A percentile compares a stretch with the other conserved stretches of the same genome.
Evolutionary conservation across 2,888 invertebrate species (phyloP).

Genomic region (Papilio elwesi): DNA sequence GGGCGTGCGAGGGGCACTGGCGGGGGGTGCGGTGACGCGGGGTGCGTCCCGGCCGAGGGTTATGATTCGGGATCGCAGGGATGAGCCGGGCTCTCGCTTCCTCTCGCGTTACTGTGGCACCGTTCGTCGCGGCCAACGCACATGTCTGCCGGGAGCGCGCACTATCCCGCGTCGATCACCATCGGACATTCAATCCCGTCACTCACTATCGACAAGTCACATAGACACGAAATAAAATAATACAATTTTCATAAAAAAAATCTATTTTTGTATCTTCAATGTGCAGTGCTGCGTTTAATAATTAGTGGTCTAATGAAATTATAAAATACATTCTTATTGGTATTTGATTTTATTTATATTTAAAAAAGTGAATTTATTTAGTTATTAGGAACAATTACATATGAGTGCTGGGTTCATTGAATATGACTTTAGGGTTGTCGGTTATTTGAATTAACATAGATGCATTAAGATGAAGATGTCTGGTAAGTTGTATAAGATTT

Average conservation of each 20-base stretch:
- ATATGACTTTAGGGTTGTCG: slow-evolving; percentile 35
- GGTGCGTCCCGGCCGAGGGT: no score
- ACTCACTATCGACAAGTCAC: slow-evolving; percentile 38
- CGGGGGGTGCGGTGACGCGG: slow-evolving; percentile 52
- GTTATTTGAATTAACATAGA: slow-evolving; percentile 49
- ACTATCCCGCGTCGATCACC: slow-evolving; percentile 58
- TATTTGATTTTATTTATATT: slow-evolving; percentile 37
- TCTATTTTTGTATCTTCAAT: slow-evolving; percentile 29
- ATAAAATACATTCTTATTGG: slow-evolving; percentile 24
- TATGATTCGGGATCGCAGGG: slow-evolving; percentile 83
- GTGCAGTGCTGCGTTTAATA: slow-evolving; percentile 41
- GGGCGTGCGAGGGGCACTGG: slow-evolving; percentile 67
- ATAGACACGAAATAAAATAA: slow-evolving; percentile 46
- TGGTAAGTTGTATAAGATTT: slow-evolving; percentile 57
- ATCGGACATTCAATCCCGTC: slow-evolving; percentile 46
- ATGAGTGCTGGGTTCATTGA: slow-evolving; percentile 15
- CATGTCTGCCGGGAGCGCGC: slow-evolving; percentile 59
- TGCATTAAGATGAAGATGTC: slow-evolving; percentile 75
- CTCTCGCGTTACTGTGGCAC: slow-evolving; percentile 80
- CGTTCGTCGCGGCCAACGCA: slow-evolving; percentile 77
- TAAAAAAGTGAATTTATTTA: slow-evolving; percentile 27
- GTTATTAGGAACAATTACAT: slow-evolving; percentile 1
- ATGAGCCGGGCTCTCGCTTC: slow-evolving; percentile 83
- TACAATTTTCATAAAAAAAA: slow-evolving; percentile 33
- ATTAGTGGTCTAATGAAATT: slow-evolving; percentile 19